These are phyloP conservation scores for Pegea sp. DNA, from an alignment of 23 tunicate species.

Conservation along the genomic window DNA sequence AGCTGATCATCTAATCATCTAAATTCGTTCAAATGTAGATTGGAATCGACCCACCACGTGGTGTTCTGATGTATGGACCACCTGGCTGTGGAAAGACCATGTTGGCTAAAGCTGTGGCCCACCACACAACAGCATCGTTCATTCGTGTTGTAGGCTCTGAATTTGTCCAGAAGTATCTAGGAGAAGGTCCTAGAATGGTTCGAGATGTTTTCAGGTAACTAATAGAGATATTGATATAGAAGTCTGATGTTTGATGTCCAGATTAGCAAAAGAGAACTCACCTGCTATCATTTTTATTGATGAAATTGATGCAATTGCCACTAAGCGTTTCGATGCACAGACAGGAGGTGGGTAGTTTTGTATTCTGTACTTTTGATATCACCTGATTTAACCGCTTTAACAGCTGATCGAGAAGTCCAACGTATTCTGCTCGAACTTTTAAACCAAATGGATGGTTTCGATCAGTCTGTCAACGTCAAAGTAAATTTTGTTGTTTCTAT, in stretches of 20 bases:
- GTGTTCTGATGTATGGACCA: conserved; percentile 96
- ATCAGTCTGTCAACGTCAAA: conserved; percentile 97
- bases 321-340: conserved; percentile 97
- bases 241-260: conserved; percentile 5
- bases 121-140: conserved; percentile 98
- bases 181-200: conserved; percentile 99
- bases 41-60: conserved; percentile 99
- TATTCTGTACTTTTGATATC: neutral
- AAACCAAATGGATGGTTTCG: conserved; percentile 99
- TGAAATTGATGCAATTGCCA: conserved; percentile 98
- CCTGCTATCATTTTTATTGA: conserved; percentile 96
- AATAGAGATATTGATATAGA: neutral
- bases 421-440: conserved; percentile 87
- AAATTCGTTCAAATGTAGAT: conserved; percentile 31
- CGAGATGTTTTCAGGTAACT: conserved; percentile 85
- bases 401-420: conserved; percentile 99
- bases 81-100: conserved; percentile 97
- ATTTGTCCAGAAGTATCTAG: conserved; percentile 95
- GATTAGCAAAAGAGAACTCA: conserved; percentile 86
- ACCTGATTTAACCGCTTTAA: neutral
- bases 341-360: conserved; percentile 63
- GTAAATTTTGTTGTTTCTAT: too few species aligned
- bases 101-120: conserved; percentile 96
- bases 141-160: conserved; percentile 98
- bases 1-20: neutral